Conservation (phyloP, 2,797 vertebrate genomes). For the Chelidonichthys spinosus region DNA sequence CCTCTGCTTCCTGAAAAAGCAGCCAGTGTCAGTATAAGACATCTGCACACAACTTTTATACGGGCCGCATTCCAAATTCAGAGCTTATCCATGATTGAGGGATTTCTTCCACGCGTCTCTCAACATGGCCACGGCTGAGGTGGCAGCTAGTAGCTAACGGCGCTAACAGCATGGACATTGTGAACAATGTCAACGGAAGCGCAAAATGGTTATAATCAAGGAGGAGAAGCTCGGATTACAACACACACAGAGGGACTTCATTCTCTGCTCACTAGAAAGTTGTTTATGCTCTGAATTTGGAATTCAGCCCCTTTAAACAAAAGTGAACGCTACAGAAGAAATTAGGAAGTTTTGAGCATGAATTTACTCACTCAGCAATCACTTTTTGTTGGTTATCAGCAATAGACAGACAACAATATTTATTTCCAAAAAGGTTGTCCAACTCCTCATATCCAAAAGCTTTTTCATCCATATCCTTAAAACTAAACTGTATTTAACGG, state of each 20-base stretch:
- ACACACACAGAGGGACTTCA: background rate
- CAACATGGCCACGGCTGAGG: background rate
- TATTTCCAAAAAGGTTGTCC: background rate
- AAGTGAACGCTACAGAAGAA: background rate
- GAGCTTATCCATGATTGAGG: background rate
- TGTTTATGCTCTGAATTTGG: background rate
- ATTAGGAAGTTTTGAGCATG: background rate
- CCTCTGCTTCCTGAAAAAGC: background rate
- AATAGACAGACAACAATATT: background rate
- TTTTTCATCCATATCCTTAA: slow-evolving; percentile 12
- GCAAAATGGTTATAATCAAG: too few species aligned
- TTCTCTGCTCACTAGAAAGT: background rate
- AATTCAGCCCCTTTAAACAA: background rate
- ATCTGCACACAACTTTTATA: background rate
- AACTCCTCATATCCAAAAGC: background rate
- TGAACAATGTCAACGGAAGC: background rate
- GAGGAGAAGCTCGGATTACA: background rate
- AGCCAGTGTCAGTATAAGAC: background rate
- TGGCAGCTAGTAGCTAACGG: background rate
- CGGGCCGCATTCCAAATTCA: background rate
- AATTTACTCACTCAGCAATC: slow-evolving; percentile 1
- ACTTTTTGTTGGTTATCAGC: slow-evolving; percentile 28
- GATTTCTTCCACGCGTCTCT: background rate
- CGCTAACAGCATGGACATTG: too few species aligned
- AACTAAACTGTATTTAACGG: slow-evolving; percentile 6